phyloP scores from a whole-genome alignment of 2,888 invertebrate species.

The Scelioninae gen. 1 region DNA sequence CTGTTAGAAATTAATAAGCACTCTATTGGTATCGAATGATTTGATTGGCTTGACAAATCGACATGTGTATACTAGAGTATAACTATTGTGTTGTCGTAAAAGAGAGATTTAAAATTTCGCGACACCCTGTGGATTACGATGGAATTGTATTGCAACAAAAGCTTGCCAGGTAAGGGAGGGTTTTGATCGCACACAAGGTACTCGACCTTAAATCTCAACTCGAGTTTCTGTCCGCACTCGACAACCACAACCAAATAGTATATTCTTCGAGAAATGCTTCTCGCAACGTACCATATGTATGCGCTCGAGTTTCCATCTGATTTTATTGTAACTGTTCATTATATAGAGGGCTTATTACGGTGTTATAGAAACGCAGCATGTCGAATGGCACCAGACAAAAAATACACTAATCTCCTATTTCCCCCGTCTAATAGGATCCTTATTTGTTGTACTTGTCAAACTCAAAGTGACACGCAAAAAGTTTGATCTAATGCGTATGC shows the following conservation, averaged over 20 bases:
- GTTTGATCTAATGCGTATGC: constrained; percentile 4
- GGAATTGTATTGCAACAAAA: constrained; percentile 60
- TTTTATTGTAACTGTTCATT: constrained; percentile 68
- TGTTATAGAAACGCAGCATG: constrained; percentile 55
- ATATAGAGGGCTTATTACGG: constrained; percentile 48
- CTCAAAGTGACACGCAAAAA: neutral
- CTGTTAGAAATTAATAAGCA: constrained; percentile 61
- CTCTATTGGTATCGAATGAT: constrained; percentile 66
- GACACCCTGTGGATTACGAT: constrained; percentile 67
- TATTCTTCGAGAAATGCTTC: constrained; percentile 56
- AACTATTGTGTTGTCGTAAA: constrained; percentile 29
- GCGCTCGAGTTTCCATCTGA: constrained; percentile 64
- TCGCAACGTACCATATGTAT: constrained; percentile 62
- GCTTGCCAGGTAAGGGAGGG: constrained; percentile 67
- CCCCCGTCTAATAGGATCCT: constrained; percentile 14
- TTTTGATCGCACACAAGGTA: constrained; percentile 60
- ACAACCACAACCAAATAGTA: constrained; percentile 68
- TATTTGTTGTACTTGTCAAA: constrained; percentile 10
- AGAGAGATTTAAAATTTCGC: constrained; percentile 61
- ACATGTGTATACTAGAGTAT: constrained; percentile 57
- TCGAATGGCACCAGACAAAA: constrained; percentile 35
- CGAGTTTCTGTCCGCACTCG: constrained; percentile 69
- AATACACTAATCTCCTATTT: constrained; percentile 27
- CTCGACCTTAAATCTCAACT: constrained; percentile 74
- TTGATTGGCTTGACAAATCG: constrained; percentile 66